A percentile compares a stretch with the other conserved stretches of the same genome.
phyloP scores from a whole-genome alignment of 2,113 vertebrate species.

The Rhinolophus ferrumequinum region DNA sequence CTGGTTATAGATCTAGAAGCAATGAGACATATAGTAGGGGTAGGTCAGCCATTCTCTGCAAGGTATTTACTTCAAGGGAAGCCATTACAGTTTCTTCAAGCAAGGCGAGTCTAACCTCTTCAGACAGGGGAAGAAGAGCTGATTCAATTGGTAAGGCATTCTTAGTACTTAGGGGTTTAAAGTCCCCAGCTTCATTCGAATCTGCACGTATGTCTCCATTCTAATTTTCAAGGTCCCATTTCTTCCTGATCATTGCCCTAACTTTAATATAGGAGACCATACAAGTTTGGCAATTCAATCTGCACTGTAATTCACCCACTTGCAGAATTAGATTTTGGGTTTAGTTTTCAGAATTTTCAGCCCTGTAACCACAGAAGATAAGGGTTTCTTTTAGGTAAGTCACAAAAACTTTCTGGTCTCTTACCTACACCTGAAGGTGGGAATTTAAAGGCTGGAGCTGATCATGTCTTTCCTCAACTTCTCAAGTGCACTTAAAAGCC shows the following conservation, averaged over 20 bases:
- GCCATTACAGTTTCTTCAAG: neutral
- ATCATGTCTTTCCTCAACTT: neutral
- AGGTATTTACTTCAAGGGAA: neutral
- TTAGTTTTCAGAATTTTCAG: slow-evolving; percentile 41
- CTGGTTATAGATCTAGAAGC: neutral
- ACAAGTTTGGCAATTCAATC: neutral
- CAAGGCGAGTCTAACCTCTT: neutral
- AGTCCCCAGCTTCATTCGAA: neutral
- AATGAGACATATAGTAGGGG: neutral
- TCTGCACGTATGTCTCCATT: neutral
- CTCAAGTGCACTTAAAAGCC: neutral
- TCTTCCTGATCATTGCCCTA: neutral
- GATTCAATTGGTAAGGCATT: neutral
- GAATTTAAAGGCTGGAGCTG: neutral
- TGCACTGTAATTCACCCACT: neutral
- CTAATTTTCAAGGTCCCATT: neutral
- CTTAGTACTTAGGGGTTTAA: neutral
- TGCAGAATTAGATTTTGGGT: neutral
- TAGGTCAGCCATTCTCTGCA: neutral
- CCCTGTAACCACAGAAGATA: neutral
- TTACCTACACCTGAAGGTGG: neutral
- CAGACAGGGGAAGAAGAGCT: neutral
- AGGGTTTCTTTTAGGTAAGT: neutral
- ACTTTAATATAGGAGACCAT: neutral
- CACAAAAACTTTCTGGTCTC: neutral